Base-by-base conservation (phyloP, 2,797 vertebrate species). In the Poeciliopsis turneri region DNA sequence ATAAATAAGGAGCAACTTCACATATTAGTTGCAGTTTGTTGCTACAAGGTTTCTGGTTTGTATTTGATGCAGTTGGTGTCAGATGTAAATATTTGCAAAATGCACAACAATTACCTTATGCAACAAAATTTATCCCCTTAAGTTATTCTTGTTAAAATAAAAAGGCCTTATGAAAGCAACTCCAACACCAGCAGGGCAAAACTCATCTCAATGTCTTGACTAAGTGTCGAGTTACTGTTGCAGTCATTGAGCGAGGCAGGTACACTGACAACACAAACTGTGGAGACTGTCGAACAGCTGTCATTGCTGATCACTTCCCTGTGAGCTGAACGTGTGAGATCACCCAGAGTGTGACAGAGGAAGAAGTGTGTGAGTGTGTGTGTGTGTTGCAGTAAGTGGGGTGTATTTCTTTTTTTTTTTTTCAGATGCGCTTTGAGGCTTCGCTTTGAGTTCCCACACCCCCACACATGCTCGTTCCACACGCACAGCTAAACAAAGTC, bases 401-500 rank as follows among this genome's bases (percentile, higher is more conserved):
- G 74, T 84, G 81, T 88, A 84, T 92, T 92, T 90, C 23, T 69
- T 45, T n/a, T 25, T 53, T 89, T 87, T 68, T 45, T 89, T 90
- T 87, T 88, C 86, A 92, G 88, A 81, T 89, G 87, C 80, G 88
- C 87, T 93, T 90, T 92, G 89, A 91, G 90, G 82, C 76, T 77
- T 28, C 69, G 81, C 88, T 89, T 90, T 88, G 80, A 89, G 86
- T 92, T 91, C 90, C 86, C 90, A 92, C 90, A 93, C 85, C 87
- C 92, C 78, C 86, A 16, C 91, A 86, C 69, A 88, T 78, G 81
- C 82, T 87, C 78, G 71, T 72, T 73, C 71, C 76, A 74, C 51
- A 64, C 81, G 43, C 85, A 84, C 79, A 83, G 91, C 96, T 96
- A 98, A 88, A 94, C 87, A 88, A 89, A 89, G 86, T 74, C 89